Evolutionary conservation across 2,888 invertebrate genomes (phyloP).

Genomic region (Tryphoninae sp.): DNA sequence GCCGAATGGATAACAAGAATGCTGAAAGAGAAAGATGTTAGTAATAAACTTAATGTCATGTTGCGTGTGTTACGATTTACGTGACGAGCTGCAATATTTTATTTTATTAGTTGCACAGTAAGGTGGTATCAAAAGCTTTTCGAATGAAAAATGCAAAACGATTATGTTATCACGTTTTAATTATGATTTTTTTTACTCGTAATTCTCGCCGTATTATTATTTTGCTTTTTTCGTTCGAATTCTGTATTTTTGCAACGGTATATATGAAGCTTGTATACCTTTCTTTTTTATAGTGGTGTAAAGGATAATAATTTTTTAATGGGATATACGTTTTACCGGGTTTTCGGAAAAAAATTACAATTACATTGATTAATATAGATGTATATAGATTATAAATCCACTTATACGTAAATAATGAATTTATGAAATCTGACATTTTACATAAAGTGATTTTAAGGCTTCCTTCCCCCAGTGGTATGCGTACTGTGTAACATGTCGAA

Average conservation of each 20-base stretch:
- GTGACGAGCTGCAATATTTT: background rate
- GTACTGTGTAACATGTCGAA: conserved; percentile 31
- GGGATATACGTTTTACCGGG: conserved; percentile 31
- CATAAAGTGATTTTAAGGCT: conserved; percentile 31
- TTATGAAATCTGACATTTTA: conserved; percentile 37
- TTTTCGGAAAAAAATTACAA: conserved; percentile 22
- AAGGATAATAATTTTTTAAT: conserved; percentile 36
- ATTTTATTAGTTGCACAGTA: conserved; percentile 10
- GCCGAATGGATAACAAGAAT: background rate
- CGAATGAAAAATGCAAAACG: background rate
- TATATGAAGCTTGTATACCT: conserved; percentile 3
- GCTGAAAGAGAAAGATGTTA: background rate
- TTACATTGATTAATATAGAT: conserved; percentile 36
- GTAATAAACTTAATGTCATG: background rate
- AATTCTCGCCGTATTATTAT: background rate
- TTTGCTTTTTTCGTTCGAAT: background rate
- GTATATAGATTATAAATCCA: conserved; percentile 22
- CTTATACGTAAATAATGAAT: conserved; percentile 18
- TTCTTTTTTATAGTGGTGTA: conserved; percentile 30
- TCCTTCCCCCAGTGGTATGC: conserved; percentile 7
- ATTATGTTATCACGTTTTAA: background rate
- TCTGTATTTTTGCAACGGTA: conserved; percentile 14
- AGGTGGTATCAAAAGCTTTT: background rate
- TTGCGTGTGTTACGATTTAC: conserved; percentile 17
- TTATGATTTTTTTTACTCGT: background rate